Evolutionary conservation across 2,113 vertebrate genomes (phyloP).

Genomic region (Clarias batrachus): DNA sequence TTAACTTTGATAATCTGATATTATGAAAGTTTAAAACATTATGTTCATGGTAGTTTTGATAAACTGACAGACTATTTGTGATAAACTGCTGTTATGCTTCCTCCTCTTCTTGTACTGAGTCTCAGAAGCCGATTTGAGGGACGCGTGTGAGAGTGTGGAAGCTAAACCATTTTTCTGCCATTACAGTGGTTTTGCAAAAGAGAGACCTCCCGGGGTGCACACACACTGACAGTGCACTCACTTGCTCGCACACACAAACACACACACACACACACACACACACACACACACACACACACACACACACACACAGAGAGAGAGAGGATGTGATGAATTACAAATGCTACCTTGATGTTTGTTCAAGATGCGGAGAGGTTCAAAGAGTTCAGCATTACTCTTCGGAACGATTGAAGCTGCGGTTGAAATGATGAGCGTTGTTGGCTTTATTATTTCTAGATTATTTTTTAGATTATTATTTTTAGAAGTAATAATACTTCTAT

Average conservation of each 20-base stretch:
- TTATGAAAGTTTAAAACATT: not conserved
- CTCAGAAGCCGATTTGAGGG: not conserved
- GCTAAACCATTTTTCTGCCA: not conserved
- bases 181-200: not conserved
- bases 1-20: not conserved
- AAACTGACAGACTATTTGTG: not conserved
- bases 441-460: not conserved
- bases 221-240: no score
- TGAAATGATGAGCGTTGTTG: not conserved
- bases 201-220: not conserved
- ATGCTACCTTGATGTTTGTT: not conserved
- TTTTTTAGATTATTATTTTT: not conserved
- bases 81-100: not conserved
- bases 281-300: not conserved
- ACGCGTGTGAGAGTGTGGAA: not conserved
- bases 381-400: not conserved
- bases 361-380: not conserved
- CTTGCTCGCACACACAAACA: no score
- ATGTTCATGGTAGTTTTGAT: not conserved
- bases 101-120: not conserved
- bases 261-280: not conserved
- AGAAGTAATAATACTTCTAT: no score
- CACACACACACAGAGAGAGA: not conserved
- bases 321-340: not conserved
- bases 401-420: not conserved